Base-by-base conservation (phyloP, 2,113 vertebrate genomes). In the Okapia johnstoni region DNA sequence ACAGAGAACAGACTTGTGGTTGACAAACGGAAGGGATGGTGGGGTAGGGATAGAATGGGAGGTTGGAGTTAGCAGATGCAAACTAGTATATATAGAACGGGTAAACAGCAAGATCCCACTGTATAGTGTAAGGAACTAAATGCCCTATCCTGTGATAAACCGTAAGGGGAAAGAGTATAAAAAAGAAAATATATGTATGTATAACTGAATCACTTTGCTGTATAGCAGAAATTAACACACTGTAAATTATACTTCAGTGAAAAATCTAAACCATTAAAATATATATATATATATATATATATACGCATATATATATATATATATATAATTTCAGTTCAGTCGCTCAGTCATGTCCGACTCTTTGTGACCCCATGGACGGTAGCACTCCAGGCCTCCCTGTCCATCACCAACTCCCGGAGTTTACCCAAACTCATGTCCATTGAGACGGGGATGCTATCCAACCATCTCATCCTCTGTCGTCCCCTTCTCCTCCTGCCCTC, bases 331-430 rank as follows among this genome's bases (percentile, higher is more conserved):
- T 40, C 33, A 66, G 63, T 66, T 66, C 61, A 63, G 61, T 63
- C 1, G 0, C 63, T 36, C 63, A 66, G 63, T 66, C 1, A 0
- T 66, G 33, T 66, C 33, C 0, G 8, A 66, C 63, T 66, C 33
- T 36, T 36, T 66, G 63, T 1, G 4, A 66, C 33, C 33, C 33
- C 63, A 66, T 66, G 17, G 19, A 66, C 4, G 2, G 8, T 17
- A 66, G 33, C 17, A 36, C 4, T 2, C 33, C 33, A 36, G 63
- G 63, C 63, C 33, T 66, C 33, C 33, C n/a, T 36, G 33, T 36
- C 17, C 16, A 66, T 66, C 17, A 9, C 17, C 63, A 66, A 21
- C 33, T 66, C 63, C 63, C 0, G 0, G 15, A 66, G 33, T 66
- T 66, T 66, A 66, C 63, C 17, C 33, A 66, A 66, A 66, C 33